phyloP scores from a whole-genome alignment of 2,113 vertebrate species.

The Nesogale talazaci region DNA sequence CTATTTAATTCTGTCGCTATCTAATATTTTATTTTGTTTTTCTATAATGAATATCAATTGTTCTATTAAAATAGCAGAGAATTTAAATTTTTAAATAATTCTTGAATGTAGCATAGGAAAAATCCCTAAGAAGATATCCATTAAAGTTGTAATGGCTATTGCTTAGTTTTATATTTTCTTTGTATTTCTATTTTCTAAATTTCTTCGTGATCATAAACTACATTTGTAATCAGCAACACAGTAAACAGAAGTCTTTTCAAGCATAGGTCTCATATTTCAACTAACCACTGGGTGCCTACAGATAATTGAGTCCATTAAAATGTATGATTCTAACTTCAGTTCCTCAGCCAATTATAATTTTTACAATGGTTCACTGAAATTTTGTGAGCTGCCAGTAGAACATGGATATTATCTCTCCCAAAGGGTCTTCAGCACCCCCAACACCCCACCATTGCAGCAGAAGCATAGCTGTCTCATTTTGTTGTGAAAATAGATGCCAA shows the following conservation, averaged over 20 bases:
- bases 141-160: background rate
- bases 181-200: background rate
- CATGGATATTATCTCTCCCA: background rate
- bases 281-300: background rate
- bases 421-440: background rate
- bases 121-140: background rate
- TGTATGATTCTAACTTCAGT: background rate
- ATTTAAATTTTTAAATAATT: background rate
- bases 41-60: background rate
- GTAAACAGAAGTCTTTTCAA: slow-evolving; percentile 38
- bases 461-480: background rate
- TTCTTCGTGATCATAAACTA: background rate
- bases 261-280: background rate
- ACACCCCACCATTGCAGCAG: background rate
- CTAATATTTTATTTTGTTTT: no score
- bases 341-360: background rate
- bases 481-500: background rate
- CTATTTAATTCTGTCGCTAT: background rate
- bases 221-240: slow-evolving; percentile 35
- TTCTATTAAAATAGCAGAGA: background rate
- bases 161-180: background rate
- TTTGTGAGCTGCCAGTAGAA: background rate
- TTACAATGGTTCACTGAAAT: background rate
- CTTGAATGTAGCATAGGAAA: background rate
- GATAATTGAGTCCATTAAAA: background rate